These are phyloP conservation scores for Prolemur simus DNA, from an alignment of 2,113 vertebrate species.

Conservation along the genomic window DNA sequence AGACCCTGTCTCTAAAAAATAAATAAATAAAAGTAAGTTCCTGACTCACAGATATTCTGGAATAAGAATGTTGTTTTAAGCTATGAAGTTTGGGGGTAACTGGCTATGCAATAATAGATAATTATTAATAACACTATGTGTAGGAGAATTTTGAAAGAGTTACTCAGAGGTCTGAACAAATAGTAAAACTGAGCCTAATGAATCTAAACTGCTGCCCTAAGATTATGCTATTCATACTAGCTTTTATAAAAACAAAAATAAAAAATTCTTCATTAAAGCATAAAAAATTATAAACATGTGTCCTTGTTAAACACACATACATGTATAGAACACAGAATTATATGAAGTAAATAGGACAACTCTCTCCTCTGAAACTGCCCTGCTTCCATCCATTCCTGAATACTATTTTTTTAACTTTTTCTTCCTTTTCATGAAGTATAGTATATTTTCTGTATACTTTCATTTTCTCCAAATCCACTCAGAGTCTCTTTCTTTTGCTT, in stretches of 20 bases:
- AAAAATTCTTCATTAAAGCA: background rate
- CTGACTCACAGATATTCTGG: background rate
- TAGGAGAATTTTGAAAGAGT: background rate
- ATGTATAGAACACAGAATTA: background rate
- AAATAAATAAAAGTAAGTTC: too few species aligned
- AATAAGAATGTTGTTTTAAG: background rate
- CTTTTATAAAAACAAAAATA: background rate
- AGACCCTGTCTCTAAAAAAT: too few species aligned
- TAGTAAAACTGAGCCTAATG: background rate
- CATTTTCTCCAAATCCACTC: background rate
- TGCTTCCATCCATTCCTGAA: background rate
- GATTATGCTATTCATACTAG: background rate
- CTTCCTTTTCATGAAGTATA: background rate
- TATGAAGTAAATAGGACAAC: background rate
- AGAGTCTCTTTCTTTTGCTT: background rate
- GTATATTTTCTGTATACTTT: background rate
- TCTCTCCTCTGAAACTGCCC: background rate
- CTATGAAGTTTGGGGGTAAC: background rate
- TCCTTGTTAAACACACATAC: background rate
- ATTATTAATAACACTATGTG: background rate
- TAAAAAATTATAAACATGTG: background rate
- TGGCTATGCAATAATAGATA: background rate
- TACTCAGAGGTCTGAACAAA: background rate
- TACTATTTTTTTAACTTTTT: constrained; percentile 3
- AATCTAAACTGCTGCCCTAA: background rate